phyloP scores from a whole-genome alignment of 2,113 vertebrate species.

The Campylorhamphus procurvoides region DNA sequence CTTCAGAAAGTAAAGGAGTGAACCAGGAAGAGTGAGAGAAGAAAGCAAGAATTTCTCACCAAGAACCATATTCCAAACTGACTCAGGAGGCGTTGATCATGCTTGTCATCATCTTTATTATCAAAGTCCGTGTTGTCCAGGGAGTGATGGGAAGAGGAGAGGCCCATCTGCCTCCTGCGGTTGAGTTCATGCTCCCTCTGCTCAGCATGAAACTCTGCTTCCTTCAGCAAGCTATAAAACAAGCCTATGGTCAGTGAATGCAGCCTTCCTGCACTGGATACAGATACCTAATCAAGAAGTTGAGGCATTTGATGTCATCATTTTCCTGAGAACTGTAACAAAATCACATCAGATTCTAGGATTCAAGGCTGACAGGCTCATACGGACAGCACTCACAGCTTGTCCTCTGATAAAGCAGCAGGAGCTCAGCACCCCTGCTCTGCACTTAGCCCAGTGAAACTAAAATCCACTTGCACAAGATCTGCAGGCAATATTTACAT shows the following conservation, averaged over 20 bases:
- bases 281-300: background rate
- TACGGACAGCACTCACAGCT: background rate
- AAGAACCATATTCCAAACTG: slow-evolving; percentile 99
- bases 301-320: background rate
- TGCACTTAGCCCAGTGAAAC: background rate
- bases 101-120: slow-evolving; percentile 98
- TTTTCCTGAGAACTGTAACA: background rate
- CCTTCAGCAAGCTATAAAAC: slow-evolving; percentile 88
- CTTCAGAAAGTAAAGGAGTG: background rate
- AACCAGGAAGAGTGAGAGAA: background rate
- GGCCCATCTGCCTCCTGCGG: slow-evolving; percentile 92
- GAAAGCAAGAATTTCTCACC: slow-evolving; percentile 72
- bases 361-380: background rate
- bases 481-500: background rate
- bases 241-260: background rate
- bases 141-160: slow-evolving; percentile 95
- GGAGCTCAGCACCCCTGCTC: fast-evolving
- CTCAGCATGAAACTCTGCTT: slow-evolving; percentile 97
- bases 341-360: background rate
- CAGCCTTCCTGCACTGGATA: background rate
- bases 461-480: background rate
- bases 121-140: slow-evolving; percentile 97
- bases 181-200: slow-evolving; percentile 94
- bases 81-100: slow-evolving; percentile 95
- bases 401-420: background rate